A percentile compares a stretch with the other conserved stretches of the same genome.
Conservation (phyloP, 1,140 invertebrate species). For the Bombus ignitus region DNA sequence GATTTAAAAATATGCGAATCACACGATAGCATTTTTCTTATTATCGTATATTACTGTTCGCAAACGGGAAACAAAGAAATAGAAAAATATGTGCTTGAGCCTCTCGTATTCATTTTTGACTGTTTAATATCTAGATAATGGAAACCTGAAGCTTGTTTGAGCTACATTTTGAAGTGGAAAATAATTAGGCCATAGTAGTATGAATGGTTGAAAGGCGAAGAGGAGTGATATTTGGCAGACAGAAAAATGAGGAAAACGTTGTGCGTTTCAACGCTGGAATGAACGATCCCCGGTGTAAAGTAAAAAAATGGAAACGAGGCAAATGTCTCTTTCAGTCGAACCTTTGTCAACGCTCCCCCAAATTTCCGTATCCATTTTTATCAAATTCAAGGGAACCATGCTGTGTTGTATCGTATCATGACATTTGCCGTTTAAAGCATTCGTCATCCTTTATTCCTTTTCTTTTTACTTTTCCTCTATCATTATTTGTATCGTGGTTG, state of each 20-base stretch:
- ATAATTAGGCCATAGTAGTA: neutral
- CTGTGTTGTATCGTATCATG: neutral
- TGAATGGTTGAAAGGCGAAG: neutral
- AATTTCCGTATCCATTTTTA: neutral
- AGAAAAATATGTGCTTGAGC: neutral
- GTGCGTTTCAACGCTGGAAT: neutral
- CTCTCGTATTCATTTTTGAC: neutral
- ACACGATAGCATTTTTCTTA: neutral
- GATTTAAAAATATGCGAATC: neutral
- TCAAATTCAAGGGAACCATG: neutral
- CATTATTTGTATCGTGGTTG: neutral
- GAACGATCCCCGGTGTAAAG: neutral
- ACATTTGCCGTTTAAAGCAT: neutral
- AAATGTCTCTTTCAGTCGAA: neutral
- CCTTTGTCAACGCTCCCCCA: neutral
- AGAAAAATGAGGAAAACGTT: neutral
- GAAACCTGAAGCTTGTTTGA: neutral
- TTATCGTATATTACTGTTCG: neutral
- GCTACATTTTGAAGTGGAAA: neutral
- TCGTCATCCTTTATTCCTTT: neutral
- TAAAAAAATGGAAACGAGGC: slow-evolving; percentile 3
- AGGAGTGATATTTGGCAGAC: neutral
- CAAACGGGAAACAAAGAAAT: neutral
- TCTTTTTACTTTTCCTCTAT: neutral
- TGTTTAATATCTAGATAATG: neutral